These are phyloP conservation scores for Chironomus tentans DNA, from an alignment of 2,888 invertebrate species.

Conservation along the genomic window DNA sequence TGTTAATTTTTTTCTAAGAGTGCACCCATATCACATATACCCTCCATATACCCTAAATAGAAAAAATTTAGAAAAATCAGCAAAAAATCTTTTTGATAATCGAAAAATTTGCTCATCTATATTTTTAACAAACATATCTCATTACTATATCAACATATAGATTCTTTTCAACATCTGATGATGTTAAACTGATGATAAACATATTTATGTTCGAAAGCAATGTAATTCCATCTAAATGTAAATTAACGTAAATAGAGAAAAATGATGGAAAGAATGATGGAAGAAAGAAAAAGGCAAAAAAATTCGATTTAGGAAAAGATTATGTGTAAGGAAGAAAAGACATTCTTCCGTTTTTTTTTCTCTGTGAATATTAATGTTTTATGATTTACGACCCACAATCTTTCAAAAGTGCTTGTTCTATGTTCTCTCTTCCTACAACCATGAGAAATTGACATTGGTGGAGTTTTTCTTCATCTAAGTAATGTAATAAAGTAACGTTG, in stretches of 20 bases:
- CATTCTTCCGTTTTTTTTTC: background rate
- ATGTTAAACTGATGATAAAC: constrained; percentile 2
- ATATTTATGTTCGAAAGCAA: background rate
- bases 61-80: too few species aligned
- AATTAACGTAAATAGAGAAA: constrained; percentile 12
- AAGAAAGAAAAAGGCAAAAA: background rate
- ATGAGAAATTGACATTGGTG: background rate
- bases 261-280: background rate
- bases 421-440: background rate
- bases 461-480: background rate
- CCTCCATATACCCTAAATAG: too few species aligned
- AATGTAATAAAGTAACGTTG: background rate
- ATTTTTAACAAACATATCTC: background rate
- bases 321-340: background rate
- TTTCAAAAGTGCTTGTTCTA: background rate
- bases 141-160: background rate
- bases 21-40: too few species aligned
- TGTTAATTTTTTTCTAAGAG: too few species aligned
- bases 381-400: background rate
- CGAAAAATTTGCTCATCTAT: too few species aligned
- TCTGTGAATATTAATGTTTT: background rate
- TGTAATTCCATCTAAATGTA: constrained; percentile 10
- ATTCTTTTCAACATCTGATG: background rate
- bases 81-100: too few species aligned
- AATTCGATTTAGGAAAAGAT: background rate